Evolutionary conservation across 1,140 invertebrate genomes (phyloP), one percentile per base, ranked within the genome.

Genomic region (Bombus sylvicola): DNA sequence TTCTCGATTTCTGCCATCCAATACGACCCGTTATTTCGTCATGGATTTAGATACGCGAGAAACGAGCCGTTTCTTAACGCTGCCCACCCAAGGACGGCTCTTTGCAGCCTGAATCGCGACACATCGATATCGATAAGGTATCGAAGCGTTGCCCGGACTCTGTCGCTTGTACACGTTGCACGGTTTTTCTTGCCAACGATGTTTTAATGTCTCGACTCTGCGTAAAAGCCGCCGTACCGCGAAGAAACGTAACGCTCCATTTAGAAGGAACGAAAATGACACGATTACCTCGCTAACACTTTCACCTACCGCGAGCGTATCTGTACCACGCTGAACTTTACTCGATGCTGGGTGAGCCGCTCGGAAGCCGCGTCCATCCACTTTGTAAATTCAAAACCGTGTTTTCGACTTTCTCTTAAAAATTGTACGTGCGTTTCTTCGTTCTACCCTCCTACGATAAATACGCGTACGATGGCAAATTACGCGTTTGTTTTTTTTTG

Each of bases 11-110:
- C 80, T 74, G 39, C 69, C 68, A 41, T 62, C 47, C 53, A 62
- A 34, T 39, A 43, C 71, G 80, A n/a, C 53, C 80, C 80, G 80
- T 82, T 74, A 82, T 74, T 74, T 81, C 79, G 47, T 72, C 68
- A 81, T n/a, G 68, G 69, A 62, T 53, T 72, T 53, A 39, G 80
- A 74, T 59, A 82, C 53, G n/a, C 69, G 80, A 73, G 69, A 73
- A 73, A 73, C 80, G 6, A 59, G 80, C n/a, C n/a, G 69, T 81
- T 73, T 73, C 80, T 81, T 73, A 81, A 81, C 43, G 64, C 64
- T 34, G 41, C 15, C 13, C 64, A 41, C 22, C 22, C 77, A 80
- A 69, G 62, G 64, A 80, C 77, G 77, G 4, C 25, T 18, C 41
- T 47, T 79, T 68, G 31, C n/a, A 66, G 41, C 41, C 28, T 25